Conservation (phyloP, 2,113 vertebrate species). For the Callithrix jacchus region DNA sequence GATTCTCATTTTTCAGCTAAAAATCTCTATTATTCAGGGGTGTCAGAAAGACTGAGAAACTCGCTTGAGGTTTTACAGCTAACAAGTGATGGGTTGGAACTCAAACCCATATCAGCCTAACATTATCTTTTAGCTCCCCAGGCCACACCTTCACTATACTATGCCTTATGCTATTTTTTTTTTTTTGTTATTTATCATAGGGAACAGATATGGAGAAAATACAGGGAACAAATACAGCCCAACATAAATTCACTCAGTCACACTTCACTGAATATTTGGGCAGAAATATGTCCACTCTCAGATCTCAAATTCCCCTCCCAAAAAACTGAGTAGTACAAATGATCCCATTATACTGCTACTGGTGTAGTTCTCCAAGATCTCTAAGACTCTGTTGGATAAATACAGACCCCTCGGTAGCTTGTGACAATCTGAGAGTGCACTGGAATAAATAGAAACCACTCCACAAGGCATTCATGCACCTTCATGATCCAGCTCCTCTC, state of each 20-base stretch:
- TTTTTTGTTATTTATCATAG: not conserved
- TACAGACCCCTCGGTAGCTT: not conserved
- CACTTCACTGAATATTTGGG: not conserved
- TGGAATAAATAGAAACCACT: not conserved
- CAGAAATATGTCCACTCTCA: not conserved
- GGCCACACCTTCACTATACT: not conserved
- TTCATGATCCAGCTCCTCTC: not conserved
- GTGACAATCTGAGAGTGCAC: fast-evolving
- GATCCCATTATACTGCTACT: not conserved
- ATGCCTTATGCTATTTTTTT: not conserved
- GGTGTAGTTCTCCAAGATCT: not conserved
- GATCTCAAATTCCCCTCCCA: not conserved
- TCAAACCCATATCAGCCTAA: not conserved
- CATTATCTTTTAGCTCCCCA: not conserved
- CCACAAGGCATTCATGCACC: not conserved
- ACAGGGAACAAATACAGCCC: not conserved
- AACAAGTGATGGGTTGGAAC: not conserved
- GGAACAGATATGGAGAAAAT: not conserved
- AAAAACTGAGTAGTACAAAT: not conserved
- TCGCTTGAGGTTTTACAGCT: not conserved
- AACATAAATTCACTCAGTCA: not conserved
- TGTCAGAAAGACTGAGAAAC: not conserved
- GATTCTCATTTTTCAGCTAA: not conserved
- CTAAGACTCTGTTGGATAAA: not conserved
- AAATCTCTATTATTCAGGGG: not conserved